phyloP scores from a whole-genome alignment of 2,113 vertebrate genomes.

The Amazona guildingii region DNA sequence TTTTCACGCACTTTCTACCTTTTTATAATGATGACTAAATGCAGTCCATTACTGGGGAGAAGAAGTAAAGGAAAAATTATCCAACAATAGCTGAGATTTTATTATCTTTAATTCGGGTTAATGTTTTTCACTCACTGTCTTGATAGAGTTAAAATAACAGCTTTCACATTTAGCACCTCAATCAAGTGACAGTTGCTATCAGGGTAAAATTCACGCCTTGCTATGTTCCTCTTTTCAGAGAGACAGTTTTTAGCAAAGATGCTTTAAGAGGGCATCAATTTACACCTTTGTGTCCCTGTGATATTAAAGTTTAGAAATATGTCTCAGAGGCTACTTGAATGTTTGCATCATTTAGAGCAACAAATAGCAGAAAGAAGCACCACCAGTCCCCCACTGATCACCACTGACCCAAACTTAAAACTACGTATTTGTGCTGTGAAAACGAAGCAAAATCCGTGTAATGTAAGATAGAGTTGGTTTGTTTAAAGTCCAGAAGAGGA shows the following conservation, averaged over 20 bases:
- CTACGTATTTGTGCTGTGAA: neutral
- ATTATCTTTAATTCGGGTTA: neutral
- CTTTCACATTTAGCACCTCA: conserved; percentile 33
- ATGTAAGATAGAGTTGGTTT: neutral
- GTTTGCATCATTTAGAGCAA: neutral
- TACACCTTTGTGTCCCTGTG: neutral
- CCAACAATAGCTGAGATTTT: neutral
- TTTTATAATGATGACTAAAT: neutral
- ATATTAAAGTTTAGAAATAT: neutral
- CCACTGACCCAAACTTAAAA: neutral
- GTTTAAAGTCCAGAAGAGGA: neutral
- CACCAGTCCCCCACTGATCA: rapidly evolving
- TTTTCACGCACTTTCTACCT: neutral
- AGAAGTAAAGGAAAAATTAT: neutral
- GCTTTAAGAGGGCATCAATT: neutral
- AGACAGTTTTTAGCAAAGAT: neutral
- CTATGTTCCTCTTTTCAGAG: neutral
- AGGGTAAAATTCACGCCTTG: conserved; percentile 33
- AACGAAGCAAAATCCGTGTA: neutral
- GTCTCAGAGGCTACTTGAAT: neutral
- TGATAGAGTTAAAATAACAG: neutral
- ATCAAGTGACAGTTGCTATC: neutral
- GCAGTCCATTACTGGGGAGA: neutral
- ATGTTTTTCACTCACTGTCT: neutral
- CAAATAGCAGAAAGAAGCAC: neutral